phyloP scores from a whole-genome alignment of 2,113 vertebrate genomes.

The Aplodontia rufa region DNA sequence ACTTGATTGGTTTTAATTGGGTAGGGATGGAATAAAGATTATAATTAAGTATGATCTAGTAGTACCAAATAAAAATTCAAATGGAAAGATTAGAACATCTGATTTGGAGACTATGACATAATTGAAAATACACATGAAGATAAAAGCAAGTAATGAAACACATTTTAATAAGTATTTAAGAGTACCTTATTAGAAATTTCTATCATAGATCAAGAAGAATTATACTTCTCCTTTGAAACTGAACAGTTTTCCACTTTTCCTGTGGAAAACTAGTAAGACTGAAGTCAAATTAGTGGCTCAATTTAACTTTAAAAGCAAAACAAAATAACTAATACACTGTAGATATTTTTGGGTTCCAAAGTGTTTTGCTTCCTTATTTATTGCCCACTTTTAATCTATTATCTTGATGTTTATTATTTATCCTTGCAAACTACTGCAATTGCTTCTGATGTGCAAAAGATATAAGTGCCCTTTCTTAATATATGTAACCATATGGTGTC shows the following conservation, averaged over 20 bases:
- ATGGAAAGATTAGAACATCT: constrained; percentile 12
- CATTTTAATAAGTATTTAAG: background rate
- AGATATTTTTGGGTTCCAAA: background rate
- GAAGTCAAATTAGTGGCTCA: background rate
- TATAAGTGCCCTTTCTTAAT: background rate
- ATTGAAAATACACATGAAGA: background rate
- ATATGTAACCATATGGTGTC: constrained; percentile 69
- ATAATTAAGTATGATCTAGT: background rate
- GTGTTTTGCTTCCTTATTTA: background rate
- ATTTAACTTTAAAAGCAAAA: background rate
- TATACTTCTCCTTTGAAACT: constrained; percentile 16
- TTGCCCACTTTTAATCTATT: background rate
- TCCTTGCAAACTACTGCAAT: background rate
- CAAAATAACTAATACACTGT: background rate
- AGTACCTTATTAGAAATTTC: background rate
- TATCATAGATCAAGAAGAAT: background rate
- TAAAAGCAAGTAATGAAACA: background rate
- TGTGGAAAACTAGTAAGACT: background rate
- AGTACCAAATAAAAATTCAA: background rate
- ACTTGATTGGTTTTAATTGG: constrained; percentile 14
- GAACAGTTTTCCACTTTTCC: background rate
- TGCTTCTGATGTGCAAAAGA: background rate
- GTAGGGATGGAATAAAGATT: background rate
- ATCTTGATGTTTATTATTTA: background rate
- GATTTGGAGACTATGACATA: background rate